These are phyloP conservation scores for Trissoscelio sp. DNA, from an alignment of 2,888 invertebrate species.

Conservation along the genomic window DNA sequence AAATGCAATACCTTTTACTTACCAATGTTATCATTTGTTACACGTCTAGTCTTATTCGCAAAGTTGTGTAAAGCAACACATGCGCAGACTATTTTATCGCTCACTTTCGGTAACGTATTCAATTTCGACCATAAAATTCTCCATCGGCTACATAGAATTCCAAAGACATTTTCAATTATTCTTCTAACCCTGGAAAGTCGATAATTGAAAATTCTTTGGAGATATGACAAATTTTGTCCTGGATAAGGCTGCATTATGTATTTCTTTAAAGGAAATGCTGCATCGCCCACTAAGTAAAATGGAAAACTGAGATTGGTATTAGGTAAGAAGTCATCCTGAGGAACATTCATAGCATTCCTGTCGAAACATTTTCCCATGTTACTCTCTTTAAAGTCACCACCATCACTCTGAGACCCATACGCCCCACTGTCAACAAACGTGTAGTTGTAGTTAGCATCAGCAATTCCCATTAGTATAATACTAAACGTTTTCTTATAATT, in stretches of 20 bases:
- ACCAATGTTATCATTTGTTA: constrained; percentile 5
- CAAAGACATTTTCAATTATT: constrained; percentile 52
- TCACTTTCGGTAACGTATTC: constrained; percentile 1
- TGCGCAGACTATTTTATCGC: constrained; percentile 19
- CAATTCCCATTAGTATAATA: constrained; percentile 48
- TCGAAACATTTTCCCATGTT: constrained; percentile 8
- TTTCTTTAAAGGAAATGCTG: constrained; percentile 24
- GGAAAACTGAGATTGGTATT: constrained; percentile 6
- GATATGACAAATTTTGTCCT: constrained; percentile 22
- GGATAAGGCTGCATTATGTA: constrained; percentile 51
- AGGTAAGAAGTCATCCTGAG: constrained; percentile 2
- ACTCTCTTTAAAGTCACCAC: constrained; percentile 32
- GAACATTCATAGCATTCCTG: constrained; percentile 31
- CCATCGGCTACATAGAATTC: constrained; percentile 35
- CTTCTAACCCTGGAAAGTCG: constrained; percentile 42
- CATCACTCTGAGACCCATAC: constrained; percentile 39
- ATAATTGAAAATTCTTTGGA: constrained; percentile 46
- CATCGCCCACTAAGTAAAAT: constrained; percentile 38
- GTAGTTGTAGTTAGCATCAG: constrained; percentile 27
- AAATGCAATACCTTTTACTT: not conserved
- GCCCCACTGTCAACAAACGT: constrained; percentile 5
- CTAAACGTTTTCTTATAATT: constrained; percentile 65
- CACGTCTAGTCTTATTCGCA: not conserved
- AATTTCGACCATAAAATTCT: constrained; percentile 24
- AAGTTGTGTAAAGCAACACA: constrained; percentile 46